These are phyloP conservation scores for Adrianichthys oophorus DNA, from an alignment of 2,797 vertebrate species.

Conservation along the genomic window DNA sequence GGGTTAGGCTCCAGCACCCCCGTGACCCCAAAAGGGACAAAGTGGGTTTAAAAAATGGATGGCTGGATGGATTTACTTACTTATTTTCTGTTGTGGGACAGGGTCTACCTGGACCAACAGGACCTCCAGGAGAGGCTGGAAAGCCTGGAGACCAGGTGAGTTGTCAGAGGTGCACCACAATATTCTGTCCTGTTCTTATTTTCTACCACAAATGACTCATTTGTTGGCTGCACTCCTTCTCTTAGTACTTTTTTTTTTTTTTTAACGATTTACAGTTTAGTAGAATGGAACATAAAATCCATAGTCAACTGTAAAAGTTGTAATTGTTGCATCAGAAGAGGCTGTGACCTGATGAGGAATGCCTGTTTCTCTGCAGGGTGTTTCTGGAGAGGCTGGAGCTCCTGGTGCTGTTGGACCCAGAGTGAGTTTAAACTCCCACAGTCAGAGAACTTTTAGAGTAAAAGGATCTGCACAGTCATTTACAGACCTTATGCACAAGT, in stretches of 20 bases:
- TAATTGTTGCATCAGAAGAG: neutral
- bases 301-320: neutral
- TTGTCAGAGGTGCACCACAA: neutral
- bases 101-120: slow-evolving; percentile 91
- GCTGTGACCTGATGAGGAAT: neutral
- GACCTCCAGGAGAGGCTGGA: slow-evolving; percentile 88
- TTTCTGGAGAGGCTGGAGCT: slow-evolving; percentile 91
- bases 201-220: no score
- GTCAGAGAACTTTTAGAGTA: neutral
- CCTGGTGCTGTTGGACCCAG: slow-evolving; percentile 88
- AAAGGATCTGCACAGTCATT: neutral
- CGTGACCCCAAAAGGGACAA: no score
- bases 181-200: no score
- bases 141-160: slow-evolving; percentile 92
- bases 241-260: no score
- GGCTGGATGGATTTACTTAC: slow-evolving; percentile 14
- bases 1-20: no score
- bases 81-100: slow-evolving; percentile 54
- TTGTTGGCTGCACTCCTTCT: no score
- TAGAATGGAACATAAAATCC: neutral
- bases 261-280: no score
- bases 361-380: slow-evolving; percentile 76
- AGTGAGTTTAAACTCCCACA: slow-evolving; percentile 78
- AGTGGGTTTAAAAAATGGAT: no score
- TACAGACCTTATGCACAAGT: neutral